A percentile compares a stretch with the other conserved stretches of the same genome.
These are phyloP conservation scores for Philypnodon macrostomus DNA, from an alignment of 2,797 vertebrate species.

Conservation along the genomic window DNA sequence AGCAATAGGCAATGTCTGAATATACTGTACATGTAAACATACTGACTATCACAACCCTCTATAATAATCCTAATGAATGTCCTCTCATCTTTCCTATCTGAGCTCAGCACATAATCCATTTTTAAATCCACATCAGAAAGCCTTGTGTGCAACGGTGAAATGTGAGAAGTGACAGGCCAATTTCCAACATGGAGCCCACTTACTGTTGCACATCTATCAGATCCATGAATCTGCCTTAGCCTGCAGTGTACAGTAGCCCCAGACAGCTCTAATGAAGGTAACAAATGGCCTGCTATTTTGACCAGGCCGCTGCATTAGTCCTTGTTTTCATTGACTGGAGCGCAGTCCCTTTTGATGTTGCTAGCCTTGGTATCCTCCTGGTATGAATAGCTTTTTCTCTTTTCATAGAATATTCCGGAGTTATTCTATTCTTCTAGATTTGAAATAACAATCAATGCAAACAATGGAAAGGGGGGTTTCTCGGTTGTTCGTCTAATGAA, in stretches of 20 bases:
- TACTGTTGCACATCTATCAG: conserved; percentile 31
- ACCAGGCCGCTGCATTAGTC: conserved; percentile 45
- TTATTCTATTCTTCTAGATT: too few relatives aligned
- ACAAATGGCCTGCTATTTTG: conserved; percentile 50
- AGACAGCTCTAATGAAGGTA: conserved; percentile 50
- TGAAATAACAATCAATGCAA: too few relatives aligned
- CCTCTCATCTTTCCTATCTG: conserved; percentile 2
- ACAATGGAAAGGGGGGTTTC: too few relatives aligned
- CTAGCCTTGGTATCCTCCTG: conserved; percentile 13
- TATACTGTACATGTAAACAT: not conserved
- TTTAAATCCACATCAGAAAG: conserved; percentile 20
- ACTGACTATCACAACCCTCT: not conserved
- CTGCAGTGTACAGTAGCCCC: conserved; percentile 33
- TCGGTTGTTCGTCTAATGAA: too few relatives aligned
- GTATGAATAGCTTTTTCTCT: not conserved
- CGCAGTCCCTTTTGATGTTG: conserved; percentile 18
- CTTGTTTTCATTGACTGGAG: conserved; percentile 37
- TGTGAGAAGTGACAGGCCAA: conserved; percentile 35
- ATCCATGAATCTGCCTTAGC: conserved; percentile 37
- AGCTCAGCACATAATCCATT: conserved; percentile 12
- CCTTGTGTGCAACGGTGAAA: conserved; percentile 26
- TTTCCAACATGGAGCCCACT: conserved; percentile 31
- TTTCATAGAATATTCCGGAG: not conserved
- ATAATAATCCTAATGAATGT: conserved; percentile 2
- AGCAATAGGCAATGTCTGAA: not conserved